A percentile compares a stretch with the other conserved stretches of the same genome.
phyloP scores from a whole-genome alignment of 2,113 vertebrate species.

The Chloebia gouldiae region DNA sequence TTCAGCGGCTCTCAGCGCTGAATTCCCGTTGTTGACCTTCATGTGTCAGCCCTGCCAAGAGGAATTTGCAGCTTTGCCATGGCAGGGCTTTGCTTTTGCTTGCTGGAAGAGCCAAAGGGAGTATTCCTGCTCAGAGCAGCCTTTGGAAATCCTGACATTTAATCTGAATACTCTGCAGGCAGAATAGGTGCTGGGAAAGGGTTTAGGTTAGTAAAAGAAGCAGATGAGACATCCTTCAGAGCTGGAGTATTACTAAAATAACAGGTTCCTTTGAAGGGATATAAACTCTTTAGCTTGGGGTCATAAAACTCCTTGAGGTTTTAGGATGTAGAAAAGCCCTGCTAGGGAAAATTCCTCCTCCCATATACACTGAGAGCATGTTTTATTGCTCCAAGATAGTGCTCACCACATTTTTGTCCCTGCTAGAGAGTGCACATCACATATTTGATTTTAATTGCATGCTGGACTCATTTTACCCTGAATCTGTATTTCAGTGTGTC shows the following conservation, averaged over 20 bases:
- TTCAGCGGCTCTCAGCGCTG: neutral
- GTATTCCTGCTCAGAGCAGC: neutral
- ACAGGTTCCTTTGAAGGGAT: neutral
- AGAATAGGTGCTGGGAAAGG: neutral
- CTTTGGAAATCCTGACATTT: neutral
- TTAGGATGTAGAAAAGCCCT: neutral
- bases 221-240: neutral
- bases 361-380: neutral
- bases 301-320: neutral
- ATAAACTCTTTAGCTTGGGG: neutral
- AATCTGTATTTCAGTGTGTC: neutral
- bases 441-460: neutral
- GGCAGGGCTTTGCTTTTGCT: neutral
- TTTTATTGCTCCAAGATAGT: neutral
- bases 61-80: neutral
- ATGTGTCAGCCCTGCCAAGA: neutral
- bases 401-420: neutral
- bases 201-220: neutral
- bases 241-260: neutral
- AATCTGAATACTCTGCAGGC: neutral
- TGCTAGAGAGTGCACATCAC: neutral
- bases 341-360: neutral
- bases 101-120: neutral
- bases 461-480: neutral
- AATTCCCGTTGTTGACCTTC: accelerated